phyloP scores from a whole-genome alignment of 1,140 invertebrate species.

The Apis laboriosa region DNA sequence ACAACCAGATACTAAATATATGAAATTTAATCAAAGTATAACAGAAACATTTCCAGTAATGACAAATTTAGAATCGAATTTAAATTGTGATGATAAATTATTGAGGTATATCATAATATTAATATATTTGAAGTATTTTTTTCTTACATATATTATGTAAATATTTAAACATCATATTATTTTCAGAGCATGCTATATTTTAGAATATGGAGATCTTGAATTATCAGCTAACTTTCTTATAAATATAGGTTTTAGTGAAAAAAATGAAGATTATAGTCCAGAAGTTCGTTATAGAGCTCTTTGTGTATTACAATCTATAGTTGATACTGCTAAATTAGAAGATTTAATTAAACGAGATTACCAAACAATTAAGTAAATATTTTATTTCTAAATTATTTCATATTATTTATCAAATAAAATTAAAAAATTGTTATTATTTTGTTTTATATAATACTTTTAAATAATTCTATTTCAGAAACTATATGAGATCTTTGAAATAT shows the following conservation, averaged over 20 bases:
- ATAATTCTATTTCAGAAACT: constrained; percentile 66
- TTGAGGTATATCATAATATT: constrained; percentile 59
- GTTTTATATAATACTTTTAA: neutral
- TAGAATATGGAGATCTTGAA: constrained; percentile 65
- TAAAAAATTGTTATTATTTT: neutral
- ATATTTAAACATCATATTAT: constrained; percentile 4
- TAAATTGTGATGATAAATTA: constrained; percentile 70
- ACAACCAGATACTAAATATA: constrained; percentile 63
- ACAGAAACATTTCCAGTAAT: constrained; percentile 63
- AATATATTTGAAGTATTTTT: constrained; percentile 1
- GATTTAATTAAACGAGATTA: constrained; percentile 70
- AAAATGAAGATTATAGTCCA: constrained; percentile 61
- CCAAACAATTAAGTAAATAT: constrained; percentile 50
- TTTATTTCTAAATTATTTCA: neutral
- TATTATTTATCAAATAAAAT: neutral
- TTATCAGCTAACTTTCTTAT: constrained; percentile 68
- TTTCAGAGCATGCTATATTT: constrained; percentile 77
- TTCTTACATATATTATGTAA: constrained; percentile 4
- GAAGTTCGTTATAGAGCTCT: constrained; percentile 74
- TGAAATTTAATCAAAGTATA: constrained; percentile 63
- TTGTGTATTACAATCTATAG: constrained; percentile 70
- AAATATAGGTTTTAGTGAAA: constrained; percentile 69
- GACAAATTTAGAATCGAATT: constrained; percentile 40
- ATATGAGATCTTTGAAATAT: constrained; percentile 74
- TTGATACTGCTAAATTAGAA: constrained; percentile 67